Evolutionary conservation across 2,888 invertebrate genomes (phyloP).

Genomic region (Pomacea canaliculata): DNA sequence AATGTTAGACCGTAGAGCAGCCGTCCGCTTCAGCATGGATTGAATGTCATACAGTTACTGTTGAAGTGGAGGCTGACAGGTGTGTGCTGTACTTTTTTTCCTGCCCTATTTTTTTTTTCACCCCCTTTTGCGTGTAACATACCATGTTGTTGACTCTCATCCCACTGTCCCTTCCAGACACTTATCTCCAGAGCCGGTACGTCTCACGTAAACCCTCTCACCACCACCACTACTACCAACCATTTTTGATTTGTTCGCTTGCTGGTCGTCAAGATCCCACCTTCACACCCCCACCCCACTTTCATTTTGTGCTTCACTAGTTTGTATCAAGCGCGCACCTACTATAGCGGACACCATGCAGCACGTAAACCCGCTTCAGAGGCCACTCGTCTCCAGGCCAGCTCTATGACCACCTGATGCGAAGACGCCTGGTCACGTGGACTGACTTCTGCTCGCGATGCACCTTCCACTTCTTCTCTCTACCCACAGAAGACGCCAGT

Average conservation of each 20-base stretch:
- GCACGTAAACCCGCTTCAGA: constrained; percentile 18
- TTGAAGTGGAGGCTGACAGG: background rate
- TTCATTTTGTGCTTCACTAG: background rate
- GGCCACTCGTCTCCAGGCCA: constrained; percentile 14
- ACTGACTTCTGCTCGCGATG: background rate
- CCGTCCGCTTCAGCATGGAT: no score
- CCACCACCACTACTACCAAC: no score
- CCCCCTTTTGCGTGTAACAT: no score
- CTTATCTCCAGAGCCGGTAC: no score
- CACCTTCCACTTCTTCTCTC: background rate
- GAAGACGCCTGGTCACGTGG: constrained; percentile 1
- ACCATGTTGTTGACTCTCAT: no score
- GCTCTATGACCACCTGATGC: constrained; percentile 1
- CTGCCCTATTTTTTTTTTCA: background rate
- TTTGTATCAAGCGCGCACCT: constrained; percentile 12
- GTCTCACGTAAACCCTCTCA: no score
- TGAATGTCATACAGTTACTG: background rate
- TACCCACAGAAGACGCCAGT: background rate
- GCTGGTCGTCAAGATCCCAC: background rate
- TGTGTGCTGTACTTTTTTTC: background rate
- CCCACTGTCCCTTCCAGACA: no score
- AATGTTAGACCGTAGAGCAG: no score
- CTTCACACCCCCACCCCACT: background rate
- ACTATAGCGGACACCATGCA: constrained; percentile 7
- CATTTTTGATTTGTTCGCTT: background rate